Evolutionary conservation across 2,797 vertebrate species (phyloP), one percentile per base, ranked within the genome.

Genomic region (Okamejei kenojei): DNA sequence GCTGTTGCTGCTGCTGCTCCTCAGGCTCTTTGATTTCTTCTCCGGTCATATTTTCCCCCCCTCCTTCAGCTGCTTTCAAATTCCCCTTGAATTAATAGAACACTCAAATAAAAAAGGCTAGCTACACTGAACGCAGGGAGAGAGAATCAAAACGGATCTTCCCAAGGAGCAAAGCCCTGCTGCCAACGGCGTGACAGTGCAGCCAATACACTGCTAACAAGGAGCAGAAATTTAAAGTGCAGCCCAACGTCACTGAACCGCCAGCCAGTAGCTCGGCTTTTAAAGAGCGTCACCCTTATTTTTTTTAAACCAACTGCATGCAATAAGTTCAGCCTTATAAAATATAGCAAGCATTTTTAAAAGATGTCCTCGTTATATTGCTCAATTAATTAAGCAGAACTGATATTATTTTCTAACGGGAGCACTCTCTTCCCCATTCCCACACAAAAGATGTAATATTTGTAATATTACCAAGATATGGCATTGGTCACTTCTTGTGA

Each of bases 1-100:
- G 71, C 63, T 71, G 26, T 11, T 71, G 63, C 15, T 71, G n/a
- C 13, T 74, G 38, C 0, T 71, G 73, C 5, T 92, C 90, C 29
- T 92, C 76, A 1, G 68, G 38, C 21, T 74, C 90, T 29, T 92
- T 92, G 23, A 73, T 45, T 92, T 92, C 90, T 76, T 92, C 90
- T 1, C 15, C 90, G 58, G 90, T 74, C 90, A 92, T 92, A 2
- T 74, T 13, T 54, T 23, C 23, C 6, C 1, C 10, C 65, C 65
- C 45, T 38, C 45, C 45, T 45, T 29, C 4, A 23, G 23, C 8
- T 23, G 2, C 38, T 23, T 45, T 26, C 63, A 21, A 74, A 74
- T n/a, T 0, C 61, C 15, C 63, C 7, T 84, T 61, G 23, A 71
- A 74, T 23, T 21, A 74, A n/a, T 6, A 54, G 61, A 54, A 61